Evolutionary conservation across 2,113 vertebrate species (phyloP), one percentile per base, ranked within the genome.

Genomic region (Elanoides forficatus): DNA sequence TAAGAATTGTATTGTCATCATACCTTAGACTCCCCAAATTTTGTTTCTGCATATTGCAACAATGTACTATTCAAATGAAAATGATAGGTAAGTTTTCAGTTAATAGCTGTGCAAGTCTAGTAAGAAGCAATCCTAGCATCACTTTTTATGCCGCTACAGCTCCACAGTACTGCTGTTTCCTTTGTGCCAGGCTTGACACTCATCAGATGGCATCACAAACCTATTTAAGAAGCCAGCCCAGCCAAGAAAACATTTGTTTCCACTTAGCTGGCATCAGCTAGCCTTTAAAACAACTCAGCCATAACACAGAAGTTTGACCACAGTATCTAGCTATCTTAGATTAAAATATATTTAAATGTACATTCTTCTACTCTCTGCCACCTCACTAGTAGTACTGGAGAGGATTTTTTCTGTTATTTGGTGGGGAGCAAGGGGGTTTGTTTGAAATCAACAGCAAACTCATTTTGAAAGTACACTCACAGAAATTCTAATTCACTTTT

Each of bases 51-150:
- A 43, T 47, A 30, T 21, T 55, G 47, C 50, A 86, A 71, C 13
- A 43, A 79, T 1, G 13, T 25, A 47, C 30, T 72, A 59, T 10
- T 80, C 38, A 86, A 76, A 87, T 43, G 2, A 88, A 85, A 94
- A 52, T 0, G 0, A n/a, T 1, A 6, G 1, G 7, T 7, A 17
- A 43, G 11, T 58, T 86, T 81, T 56, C 91, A 80, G 18, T 52
- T 56, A 21, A 53, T 1, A 60, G 40, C 19, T 81, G 15, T 19
- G 1, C 30, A 47, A 83, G 29, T 80, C 43, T 23, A 58, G 15
- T 10, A 82, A 36, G 53, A 72, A 84, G 29, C 34, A 92, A 81
- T 11, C 13, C 7, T 73, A 47, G 32, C 29, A 30, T 7, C 7
- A 23, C 32, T 84, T 30, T 30, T 84, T 19, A 45, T 18, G n/a